These are phyloP conservation scores for Acanthis flammea DNA, from an alignment of 2,797 vertebrate genomes.

Conservation along the genomic window DNA sequence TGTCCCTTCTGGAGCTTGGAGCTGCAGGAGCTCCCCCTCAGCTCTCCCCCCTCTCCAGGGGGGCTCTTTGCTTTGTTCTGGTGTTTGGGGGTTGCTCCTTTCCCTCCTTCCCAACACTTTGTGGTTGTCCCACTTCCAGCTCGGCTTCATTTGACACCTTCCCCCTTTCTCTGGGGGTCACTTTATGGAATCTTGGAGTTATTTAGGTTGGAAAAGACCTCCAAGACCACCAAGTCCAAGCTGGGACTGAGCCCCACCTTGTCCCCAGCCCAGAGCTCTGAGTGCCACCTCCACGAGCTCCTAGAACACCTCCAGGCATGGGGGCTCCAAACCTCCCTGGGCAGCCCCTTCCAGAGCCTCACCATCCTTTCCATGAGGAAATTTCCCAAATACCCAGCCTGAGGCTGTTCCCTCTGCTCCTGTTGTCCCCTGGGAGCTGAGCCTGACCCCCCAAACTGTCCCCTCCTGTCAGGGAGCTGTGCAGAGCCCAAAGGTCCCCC, in stretches of 20 bases:
- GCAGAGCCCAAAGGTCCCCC: neutral
- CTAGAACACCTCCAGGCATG: neutral
- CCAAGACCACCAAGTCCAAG: fast-evolving
- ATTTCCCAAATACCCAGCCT: neutral
- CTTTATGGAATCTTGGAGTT: neutral
- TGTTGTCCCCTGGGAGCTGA: neutral
- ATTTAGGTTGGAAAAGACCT: neutral
- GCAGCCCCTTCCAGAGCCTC: fast-evolving
- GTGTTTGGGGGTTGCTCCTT: neutral
- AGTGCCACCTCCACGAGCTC: fast-evolving
- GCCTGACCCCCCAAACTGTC: fast-evolving
- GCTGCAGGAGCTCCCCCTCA: neutral
- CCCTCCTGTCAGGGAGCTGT: neutral
- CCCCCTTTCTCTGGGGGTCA: neutral
- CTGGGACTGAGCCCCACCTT: neutral
- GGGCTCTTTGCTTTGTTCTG: fast-evolving
- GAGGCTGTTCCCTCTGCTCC: fast-evolving
- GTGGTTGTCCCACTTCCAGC: neutral
- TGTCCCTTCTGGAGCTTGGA: neutral
- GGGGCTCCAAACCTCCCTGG: neutral
- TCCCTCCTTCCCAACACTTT: neutral
- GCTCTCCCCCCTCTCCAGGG: neutral
- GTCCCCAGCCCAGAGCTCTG: neutral
- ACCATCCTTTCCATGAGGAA: fast-evolving
- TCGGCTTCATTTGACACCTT: neutral